Evolutionary conservation across 1,140 invertebrate genomes (phyloP).

Genomic region (Saxidomus purpurata): DNA sequence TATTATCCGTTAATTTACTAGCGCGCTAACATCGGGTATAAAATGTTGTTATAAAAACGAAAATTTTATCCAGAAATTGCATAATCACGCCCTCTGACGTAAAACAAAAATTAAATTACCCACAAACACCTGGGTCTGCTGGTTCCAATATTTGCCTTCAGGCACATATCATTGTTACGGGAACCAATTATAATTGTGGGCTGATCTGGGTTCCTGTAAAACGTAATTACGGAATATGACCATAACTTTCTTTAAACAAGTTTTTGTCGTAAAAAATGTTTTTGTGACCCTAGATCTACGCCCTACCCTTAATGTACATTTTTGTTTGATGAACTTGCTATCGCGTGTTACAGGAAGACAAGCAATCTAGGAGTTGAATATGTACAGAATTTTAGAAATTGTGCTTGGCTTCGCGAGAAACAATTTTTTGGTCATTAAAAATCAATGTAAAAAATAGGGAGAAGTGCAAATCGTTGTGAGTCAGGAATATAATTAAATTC

Average conservation of each 20-base stretch:
- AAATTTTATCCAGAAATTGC: constrained; percentile 10
- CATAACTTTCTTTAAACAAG: background rate
- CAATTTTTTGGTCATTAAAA: too few species aligned
- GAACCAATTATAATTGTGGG: background rate
- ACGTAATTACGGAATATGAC: background rate
- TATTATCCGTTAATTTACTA: constrained; percentile 25
- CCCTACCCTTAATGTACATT: too few species aligned
- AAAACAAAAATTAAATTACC: constrained; percentile 48
- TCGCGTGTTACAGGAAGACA: too few species aligned
- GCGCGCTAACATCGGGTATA: background rate
- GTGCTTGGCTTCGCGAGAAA: too few species aligned
- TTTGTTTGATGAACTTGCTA: too few species aligned
- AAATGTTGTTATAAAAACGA: constrained; percentile 1
- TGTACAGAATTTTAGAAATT: too few species aligned
- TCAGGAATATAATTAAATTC: too few species aligned
- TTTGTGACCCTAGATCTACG: too few species aligned
- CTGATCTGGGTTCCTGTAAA: background rate
- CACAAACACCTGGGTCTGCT: constrained; percentile 21
- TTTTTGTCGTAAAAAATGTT: background rate
- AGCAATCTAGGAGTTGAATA: too few species aligned
- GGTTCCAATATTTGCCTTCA: background rate
- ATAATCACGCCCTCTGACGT: constrained; percentile 14
- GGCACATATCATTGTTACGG: background rate
- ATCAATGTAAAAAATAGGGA: too few species aligned
- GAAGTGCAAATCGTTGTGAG: too few species aligned